Evolutionary conservation across 2,113 vertebrate genomes (phyloP), one percentile per base, ranked within the genome.

Genomic region (Pseudopodoces humilis): DNA sequence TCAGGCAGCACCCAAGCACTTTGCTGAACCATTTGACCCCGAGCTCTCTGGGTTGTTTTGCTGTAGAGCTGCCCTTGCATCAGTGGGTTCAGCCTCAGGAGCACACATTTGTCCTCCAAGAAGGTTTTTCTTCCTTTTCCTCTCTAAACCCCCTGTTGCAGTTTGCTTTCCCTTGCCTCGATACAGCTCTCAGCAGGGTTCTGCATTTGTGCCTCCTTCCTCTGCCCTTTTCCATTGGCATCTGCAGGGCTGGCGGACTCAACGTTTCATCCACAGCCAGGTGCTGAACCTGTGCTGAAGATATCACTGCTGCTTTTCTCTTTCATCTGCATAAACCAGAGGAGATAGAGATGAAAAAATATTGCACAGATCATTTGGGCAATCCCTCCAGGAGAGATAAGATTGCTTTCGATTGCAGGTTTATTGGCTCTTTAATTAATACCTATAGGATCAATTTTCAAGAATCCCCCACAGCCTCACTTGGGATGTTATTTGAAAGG

Each of bases 371-470:
- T 72, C 23, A 3, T 79, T 35, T 67, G 47, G 37, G 33, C 59
- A 74, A 28, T 58, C 59, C 59, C 53, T 83, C 15, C 50, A 85
- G 89, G 78, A 89, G 55, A 41, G 17, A n/a, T 17, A 89, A 85
- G 43, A 25, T 22, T 55, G 74, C 20, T 58, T 31, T 28, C 24
- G 2, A 58, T 68, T 68, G 44, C 62, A 85, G 50, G 21, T 69
- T 95, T 88, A 88, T 90, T 59, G 52, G 30, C 43, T 84, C 71
- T 91, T 89, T 91, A 95, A 95, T 91, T 91, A 94, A 95, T 85
- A 87, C 82, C 82, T 90, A 27, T 37, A 88, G 89, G 81, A 94
- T 87, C 62, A 63, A 79, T 89, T 94, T 94, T 82, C 62, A 91
- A 79, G 86, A 72, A 71, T 60, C 52, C 16, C 22, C 25, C 25